phyloP scores from a whole-genome alignment of 1,140 invertebrate species.

The Brachionus plicatilis region DNA sequence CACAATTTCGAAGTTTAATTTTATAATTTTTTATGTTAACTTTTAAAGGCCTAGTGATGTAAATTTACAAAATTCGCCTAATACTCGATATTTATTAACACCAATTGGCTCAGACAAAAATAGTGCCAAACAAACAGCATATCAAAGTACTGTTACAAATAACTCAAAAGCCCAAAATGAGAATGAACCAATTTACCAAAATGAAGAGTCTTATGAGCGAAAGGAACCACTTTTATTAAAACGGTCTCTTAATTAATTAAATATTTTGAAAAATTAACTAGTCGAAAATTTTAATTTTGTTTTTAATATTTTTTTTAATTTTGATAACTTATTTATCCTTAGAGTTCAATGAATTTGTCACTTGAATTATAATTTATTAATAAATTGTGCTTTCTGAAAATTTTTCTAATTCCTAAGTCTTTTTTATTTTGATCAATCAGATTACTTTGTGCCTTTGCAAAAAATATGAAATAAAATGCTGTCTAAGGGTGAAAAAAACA shows the following conservation, averaged over 20 bases:
- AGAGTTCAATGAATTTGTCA: background rate
- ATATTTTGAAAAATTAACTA: background rate
- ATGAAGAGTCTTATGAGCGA: constrained; percentile 17
- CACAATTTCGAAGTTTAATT: background rate
- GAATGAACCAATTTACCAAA: background rate
- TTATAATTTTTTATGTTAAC: background rate
- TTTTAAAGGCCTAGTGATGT: background rate
- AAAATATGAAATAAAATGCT: too few relatives aligned
- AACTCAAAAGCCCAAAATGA: background rate
- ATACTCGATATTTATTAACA: background rate
- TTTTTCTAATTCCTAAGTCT: background rate
- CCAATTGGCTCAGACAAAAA: background rate
- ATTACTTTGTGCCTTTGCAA: too few relatives aligned
- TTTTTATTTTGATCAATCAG: background rate
- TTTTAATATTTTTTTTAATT: background rate
- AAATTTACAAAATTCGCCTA: background rate
- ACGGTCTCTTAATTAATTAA: background rate
- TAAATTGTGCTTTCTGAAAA: background rate
- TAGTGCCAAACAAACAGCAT: background rate
- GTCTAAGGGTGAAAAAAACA: too few relatives aligned
- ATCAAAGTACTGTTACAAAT: background rate
- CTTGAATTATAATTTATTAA: background rate
- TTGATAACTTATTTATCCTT: background rate
- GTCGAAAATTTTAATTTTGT: background rate
- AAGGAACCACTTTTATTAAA: constrained; percentile 1